These are phyloP conservation scores for Nesometra sesokonis DNA, from an alignment of 35 echinoderm and acorn worm species.

Conservation along the genomic window DNA sequence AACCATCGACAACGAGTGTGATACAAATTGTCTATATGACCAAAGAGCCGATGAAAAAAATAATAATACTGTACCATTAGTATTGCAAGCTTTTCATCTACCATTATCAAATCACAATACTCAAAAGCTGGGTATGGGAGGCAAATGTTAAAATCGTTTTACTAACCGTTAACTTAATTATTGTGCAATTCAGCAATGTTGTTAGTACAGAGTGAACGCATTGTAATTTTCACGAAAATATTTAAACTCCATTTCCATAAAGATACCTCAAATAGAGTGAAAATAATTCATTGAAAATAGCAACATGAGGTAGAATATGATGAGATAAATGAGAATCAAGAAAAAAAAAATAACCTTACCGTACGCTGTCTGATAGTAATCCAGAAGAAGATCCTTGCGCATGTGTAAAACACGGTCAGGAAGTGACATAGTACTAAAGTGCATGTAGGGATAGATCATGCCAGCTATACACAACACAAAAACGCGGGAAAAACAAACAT, in stretches of 20 bases:
- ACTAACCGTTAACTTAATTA: not conserved
- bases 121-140: not conserved
- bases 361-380: not conserved
- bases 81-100: not conserved
- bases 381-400: not conserved
- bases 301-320: too few relatives aligned
- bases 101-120: not conserved
- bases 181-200: not conserved
- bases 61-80: not conserved
- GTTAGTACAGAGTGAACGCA: not conserved
- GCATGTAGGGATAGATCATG: not conserved
- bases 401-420: not conserved
- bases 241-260: too few relatives aligned
- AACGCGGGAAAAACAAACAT: not conserved
- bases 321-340: not conserved
- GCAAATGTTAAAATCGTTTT: not conserved
- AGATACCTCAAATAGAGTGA: too few relatives aligned
- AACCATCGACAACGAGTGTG: too few relatives aligned
- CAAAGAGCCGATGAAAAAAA: too few relatives aligned
- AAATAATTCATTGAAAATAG: too few relatives aligned
- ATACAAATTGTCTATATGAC: too few relatives aligned
- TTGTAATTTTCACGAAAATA: too few relatives aligned
- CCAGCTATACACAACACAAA: not conserved
- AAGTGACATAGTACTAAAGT: not conserved
- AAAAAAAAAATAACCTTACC: not conserved